A percentile compares a stretch with the other conserved stretches of the same genome.
These are phyloP conservation scores for Uloborus plumipes DNA, from an alignment of 2,888 invertebrate species.

Conservation along the genomic window DNA sequence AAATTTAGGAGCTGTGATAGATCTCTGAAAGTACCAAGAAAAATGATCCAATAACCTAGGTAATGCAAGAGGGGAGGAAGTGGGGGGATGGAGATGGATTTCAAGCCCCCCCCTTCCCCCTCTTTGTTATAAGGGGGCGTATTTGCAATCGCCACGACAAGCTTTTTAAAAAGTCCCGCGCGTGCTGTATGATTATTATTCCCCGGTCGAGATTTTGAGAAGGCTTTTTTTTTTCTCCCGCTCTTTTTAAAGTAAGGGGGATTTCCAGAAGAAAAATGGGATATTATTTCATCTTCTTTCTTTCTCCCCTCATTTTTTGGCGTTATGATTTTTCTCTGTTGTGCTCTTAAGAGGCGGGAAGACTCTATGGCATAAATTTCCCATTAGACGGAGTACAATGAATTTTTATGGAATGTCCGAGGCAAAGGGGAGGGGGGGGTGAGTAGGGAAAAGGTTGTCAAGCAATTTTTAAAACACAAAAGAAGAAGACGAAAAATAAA, in stretches of 20 bases:
- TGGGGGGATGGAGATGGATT: slow-evolving; percentile 47
- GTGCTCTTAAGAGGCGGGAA: slow-evolving; percentile 2
- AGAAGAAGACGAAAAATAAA: no score
- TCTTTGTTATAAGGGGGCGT: slow-evolving; percentile 34
- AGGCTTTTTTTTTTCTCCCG: not conserved
- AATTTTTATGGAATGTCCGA: slow-evolving; percentile 30
- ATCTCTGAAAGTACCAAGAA: slow-evolving; percentile 44
- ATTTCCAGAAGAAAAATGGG: slow-evolving; percentile 40
- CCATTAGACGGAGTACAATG: slow-evolving; percentile 30
- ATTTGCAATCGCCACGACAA: slow-evolving; percentile 52
- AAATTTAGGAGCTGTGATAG: slow-evolving; percentile 45
- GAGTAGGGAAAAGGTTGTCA: no score
- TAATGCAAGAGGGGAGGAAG: slow-evolving; percentile 37
- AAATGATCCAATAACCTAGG: slow-evolving; percentile 63
- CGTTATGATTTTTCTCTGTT: slow-evolving; percentile 7
- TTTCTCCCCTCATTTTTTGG: no score
- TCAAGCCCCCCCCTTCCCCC: slow-evolving; percentile 42
- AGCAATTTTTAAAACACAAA: no score
- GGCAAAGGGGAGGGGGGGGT: no score
- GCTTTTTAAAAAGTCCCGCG: slow-evolving; percentile 55
- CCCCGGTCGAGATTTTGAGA: slow-evolving; percentile 27
- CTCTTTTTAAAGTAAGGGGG: slow-evolving; percentile 4
- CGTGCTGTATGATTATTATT: slow-evolving; percentile 56
- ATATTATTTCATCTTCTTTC: slow-evolving; percentile 6
- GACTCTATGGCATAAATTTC: slow-evolving; percentile 14